Conservation (phyloP, 2,113 vertebrate species). For the Oenanthe oenanthe region DNA sequence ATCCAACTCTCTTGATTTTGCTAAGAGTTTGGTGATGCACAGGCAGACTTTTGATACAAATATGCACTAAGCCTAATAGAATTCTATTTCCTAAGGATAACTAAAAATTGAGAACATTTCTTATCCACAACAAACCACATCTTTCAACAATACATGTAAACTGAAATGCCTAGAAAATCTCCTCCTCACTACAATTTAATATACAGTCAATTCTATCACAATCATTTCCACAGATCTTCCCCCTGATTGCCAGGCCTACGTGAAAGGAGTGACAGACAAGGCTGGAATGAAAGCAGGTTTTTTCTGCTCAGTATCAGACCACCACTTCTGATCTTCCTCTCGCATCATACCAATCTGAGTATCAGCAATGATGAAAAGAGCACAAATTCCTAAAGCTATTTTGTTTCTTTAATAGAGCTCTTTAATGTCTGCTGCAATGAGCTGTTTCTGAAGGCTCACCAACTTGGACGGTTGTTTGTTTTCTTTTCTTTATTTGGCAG, state of each 20-base stretch:
- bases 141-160: not conserved
- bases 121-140: not conserved
- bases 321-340: not conserved
- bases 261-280: not conserved
- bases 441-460: not conserved
- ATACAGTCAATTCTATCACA: not conserved
- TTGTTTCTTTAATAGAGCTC: not conserved
- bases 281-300: not conserved
- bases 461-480: not conserved
- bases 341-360: not conserved
- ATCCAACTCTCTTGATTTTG: not conserved
- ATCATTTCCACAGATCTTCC: not conserved
- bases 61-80: not conserved
- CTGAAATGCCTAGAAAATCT: not conserved
- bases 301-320: not conserved
- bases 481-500: not conserved
- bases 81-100: not conserved
- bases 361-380: not conserved
- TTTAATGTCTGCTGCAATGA: not conserved
- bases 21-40: not conserved
- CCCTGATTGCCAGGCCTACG: not conserved
- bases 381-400: conserved; percentile 22
- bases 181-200: not conserved
- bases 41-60: not conserved
- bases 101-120: not conserved